These are phyloP conservation scores for Willowsia nigromaculata DNA, from an alignment of 2,888 invertebrate species.

Conservation along the genomic window DNA sequence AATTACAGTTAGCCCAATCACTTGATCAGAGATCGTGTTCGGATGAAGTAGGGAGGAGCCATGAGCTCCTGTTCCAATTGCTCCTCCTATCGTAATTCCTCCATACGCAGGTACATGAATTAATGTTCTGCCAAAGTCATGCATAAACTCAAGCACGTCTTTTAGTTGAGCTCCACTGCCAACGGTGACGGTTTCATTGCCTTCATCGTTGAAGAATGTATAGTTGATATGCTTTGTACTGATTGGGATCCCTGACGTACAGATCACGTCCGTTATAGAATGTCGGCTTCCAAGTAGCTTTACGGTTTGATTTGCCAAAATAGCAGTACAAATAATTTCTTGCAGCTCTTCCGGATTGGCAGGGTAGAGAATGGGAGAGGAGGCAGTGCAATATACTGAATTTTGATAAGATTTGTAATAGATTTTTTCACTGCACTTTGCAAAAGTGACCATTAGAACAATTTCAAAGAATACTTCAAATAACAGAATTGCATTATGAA, in stretches of 20 bases:
- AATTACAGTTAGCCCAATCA: constrained; percentile 61
- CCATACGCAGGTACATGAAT: constrained; percentile 68
- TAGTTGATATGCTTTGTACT: constrained; percentile 58
- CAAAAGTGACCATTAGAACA: too few relatives aligned
- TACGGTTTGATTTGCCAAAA: constrained; percentile 49
- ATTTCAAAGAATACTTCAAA: not conserved
- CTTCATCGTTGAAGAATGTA: constrained; percentile 6
- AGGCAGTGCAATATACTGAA: constrained; percentile 63
- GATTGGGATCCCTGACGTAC: constrained; percentile 70
- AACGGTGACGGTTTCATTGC: constrained; percentile 56
- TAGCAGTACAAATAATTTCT: constrained; percentile 53
- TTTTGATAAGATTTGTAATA: constrained; percentile 70
- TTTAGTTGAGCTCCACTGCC: constrained; percentile 53
- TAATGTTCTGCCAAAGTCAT: constrained; percentile 23
- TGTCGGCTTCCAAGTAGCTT: constrained; percentile 67
- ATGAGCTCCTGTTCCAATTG: constrained; percentile 69
- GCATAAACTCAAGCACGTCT: constrained; percentile 48
- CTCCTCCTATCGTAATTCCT: constrained; percentile 72
- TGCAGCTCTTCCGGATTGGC: constrained; percentile 54
- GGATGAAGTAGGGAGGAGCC: constrained; percentile 67
- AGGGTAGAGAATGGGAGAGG: constrained; percentile 55
- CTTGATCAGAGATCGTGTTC: constrained; percentile 68
- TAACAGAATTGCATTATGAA: not conserved
- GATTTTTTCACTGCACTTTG: constrained; percentile 5
- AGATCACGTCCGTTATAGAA: constrained; percentile 72